Evolutionary conservation across 2,113 vertebrate genomes (phyloP).

Genomic region (Cnemophilus loriae): DNA sequence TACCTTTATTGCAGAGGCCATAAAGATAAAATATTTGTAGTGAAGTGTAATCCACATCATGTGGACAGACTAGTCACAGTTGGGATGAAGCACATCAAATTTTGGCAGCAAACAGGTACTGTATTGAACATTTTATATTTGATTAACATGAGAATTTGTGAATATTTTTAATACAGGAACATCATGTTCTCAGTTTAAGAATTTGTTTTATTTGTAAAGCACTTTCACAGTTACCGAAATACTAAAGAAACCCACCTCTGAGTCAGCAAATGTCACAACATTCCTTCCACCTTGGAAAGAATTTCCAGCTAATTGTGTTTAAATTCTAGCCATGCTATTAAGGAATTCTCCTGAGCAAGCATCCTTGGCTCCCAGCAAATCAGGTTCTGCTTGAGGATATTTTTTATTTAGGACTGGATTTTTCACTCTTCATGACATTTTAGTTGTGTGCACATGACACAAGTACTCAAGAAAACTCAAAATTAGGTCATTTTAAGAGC

Average conservation of each 20-base stretch:
- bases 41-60: slow-evolving; percentile 91
- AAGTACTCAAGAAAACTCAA: neutral
- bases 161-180: neutral
- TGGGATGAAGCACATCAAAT: slow-evolving; percentile 96
- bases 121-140: neutral
- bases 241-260: neutral
- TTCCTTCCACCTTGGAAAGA: neutral
- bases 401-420: neutral
- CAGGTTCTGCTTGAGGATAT: neutral
- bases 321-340: neutral
- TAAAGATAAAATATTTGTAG: slow-evolving; percentile 95
- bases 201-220: neutral
- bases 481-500: neutral
- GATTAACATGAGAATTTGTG: neutral
- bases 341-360: neutral
- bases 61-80: slow-evolving; percentile 91
- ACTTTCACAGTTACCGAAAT: neutral
- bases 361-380: neutral
- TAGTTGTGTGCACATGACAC: neutral
- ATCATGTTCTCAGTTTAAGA: neutral
- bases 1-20: slow-evolving; percentile 81
- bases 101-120: slow-evolving; percentile 96
- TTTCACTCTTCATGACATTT: neutral
- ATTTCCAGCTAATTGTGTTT: neutral
- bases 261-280: neutral